Evolutionary conservation across 2,888 invertebrate genomes (phyloP), one percentile per base, ranked within the genome.

Genomic region (Heliconius erato): DNA sequence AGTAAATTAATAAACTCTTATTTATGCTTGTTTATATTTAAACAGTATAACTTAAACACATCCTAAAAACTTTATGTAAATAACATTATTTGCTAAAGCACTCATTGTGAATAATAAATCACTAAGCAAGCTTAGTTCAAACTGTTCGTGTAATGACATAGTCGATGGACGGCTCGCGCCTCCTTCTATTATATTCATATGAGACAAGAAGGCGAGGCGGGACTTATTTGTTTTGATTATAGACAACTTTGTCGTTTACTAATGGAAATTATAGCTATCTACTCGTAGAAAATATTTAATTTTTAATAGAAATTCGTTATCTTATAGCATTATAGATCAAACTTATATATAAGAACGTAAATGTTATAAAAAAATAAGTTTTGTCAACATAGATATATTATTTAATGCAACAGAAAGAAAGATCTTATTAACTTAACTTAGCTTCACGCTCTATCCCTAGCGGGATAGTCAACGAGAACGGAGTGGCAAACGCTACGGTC

Each of bases 151-250:
- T 92, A 91, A 92, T 92, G 89, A 89, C 91, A 91, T 89, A 87
- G 90, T 89, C 91, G 82, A 85, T 81, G 85, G 79, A 81, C 92
- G 88, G 89, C 88, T 87, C 89, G 90, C 91, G 87, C 93, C 93
- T 91, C 92, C 92, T 86, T 85, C 94, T 91, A 94, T 95, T 94
- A 93, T 95, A 95, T 94, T 94, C 93, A 94, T 93, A 95, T 94
- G 94, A 94, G 93, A 87, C 88, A 88, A 87, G 90, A 92, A 91
- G 90, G 88, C 89, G 74, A 71, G 77, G 82, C 85, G 83, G 63
- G 86, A 82, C 87, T 85, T 88, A 85, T 86, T 87, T 87, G 86
- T 87, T 89, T 87, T 87, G 84, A 77, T 67, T 84, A 71, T 71
- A 54, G 59, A 74, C 65, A 74, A 44, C 23, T 65, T 77, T 65